Percentiles rank a stretch among this genome's conserved stretches.
phyloP scores from a whole-genome alignment of 2,797 vertebrate species.

The Masticophis lateralis region DNA sequence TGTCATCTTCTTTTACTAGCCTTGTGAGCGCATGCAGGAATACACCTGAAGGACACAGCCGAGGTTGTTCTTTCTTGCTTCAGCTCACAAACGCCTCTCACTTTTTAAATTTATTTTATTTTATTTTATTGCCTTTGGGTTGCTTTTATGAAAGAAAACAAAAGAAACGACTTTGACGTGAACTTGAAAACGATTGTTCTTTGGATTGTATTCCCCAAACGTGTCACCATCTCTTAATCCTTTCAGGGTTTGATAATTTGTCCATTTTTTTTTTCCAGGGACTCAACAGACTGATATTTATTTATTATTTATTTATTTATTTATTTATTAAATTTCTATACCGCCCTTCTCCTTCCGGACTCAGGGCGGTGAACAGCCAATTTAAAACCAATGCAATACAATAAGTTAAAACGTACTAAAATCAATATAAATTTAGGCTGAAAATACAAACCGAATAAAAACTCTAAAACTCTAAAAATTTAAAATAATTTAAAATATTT shows the following conservation, averaged over 20 bases:
- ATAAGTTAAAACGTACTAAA: too few species aligned
- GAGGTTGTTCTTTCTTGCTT: conserved; percentile 45
- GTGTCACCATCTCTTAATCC: conserved; percentile 29
- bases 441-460: too few species aligned
- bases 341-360: too few species aligned
- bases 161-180: conserved; percentile 37
- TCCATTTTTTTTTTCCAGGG: conserved; percentile 50
- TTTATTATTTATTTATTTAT: too few species aligned
- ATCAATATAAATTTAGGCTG: too few species aligned
- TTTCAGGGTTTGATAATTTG: conserved; percentile 53
- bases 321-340: too few species aligned
- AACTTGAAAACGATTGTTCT: conserved; percentile 35
- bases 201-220: conserved; percentile 49
- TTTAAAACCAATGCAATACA: too few species aligned
- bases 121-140: neutral
- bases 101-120: neutral
- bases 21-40: conserved; percentile 38
- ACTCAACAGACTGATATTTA: conserved; percentile 31
- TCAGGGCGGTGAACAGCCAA: too few species aligned
- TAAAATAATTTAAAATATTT: too few species aligned
- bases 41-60: conserved; percentile 49
- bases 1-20: neutral
- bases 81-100: conserved; percentile 23
- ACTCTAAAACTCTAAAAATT: too few species aligned
- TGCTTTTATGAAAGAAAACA: conserved; percentile 9